Conservation (phyloP, 1,140 invertebrate species). For the Matsumurasca onukii region DNA sequence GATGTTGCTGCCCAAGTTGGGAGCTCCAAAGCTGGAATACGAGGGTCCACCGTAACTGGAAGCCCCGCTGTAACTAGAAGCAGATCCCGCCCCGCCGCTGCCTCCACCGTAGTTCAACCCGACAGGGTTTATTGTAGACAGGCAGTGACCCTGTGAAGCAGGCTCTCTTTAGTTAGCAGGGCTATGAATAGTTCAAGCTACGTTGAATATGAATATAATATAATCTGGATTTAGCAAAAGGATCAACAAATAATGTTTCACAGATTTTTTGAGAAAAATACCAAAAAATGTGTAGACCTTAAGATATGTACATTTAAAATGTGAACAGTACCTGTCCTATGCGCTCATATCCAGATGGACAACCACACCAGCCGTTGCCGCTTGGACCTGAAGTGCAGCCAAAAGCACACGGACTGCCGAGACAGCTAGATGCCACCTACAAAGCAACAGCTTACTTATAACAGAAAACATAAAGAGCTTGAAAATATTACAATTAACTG, state of each 20-base stretch:
- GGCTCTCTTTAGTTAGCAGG: too few species aligned
- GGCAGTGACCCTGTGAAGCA: slow-evolving; percentile 71
- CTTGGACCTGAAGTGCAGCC: slow-evolving; percentile 66
- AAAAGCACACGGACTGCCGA: slow-evolving; percentile 72
- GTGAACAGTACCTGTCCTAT: slow-evolving; percentile 64
- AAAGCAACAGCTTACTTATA: too few species aligned
- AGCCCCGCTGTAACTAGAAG: too few species aligned
- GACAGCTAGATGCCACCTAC: slow-evolving; percentile 66
- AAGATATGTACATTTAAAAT: too few species aligned
- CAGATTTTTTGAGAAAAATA: too few species aligned
- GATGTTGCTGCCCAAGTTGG: slow-evolving; percentile 55
- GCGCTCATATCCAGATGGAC: slow-evolving; percentile 76
- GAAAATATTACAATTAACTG: too few species aligned
- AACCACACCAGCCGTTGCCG: slow-evolving; percentile 66
- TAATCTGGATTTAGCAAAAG: too few species aligned
- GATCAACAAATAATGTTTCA: too few species aligned
- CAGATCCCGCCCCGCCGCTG: slow-evolving; percentile 29
- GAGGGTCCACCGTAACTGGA: not conserved
- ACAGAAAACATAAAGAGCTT: too few species aligned
- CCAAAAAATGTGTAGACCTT: too few species aligned
- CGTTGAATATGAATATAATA: too few species aligned
- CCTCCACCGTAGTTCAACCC: slow-evolving; percentile 31
- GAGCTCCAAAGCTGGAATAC: not conserved
- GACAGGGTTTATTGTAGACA: slow-evolving; percentile 70
- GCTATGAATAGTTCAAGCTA: too few species aligned